Percentiles rank a stretch among this genome's conserved stretches.
These are phyloP conservation scores for Caenorhabditis wallacei DNA, from an alignment of 2,888 invertebrate genomes.

Conservation along the genomic window DNA sequence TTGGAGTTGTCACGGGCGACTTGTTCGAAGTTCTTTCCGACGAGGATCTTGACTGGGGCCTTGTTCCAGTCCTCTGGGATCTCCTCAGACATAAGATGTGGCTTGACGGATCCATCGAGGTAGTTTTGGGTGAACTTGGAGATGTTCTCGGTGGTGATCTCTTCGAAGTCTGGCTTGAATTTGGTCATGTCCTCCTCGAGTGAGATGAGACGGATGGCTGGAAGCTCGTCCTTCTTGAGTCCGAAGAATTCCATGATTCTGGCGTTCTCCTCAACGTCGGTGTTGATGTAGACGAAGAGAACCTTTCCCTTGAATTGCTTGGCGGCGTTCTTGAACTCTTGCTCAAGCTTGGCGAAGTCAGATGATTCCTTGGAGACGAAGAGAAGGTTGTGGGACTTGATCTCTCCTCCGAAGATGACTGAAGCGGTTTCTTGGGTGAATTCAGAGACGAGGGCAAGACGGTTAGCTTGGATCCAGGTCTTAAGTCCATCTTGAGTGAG, in stretches of 20 bases:
- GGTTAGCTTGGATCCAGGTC: slow-evolving; percentile 83
- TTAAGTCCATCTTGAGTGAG: slow-evolving; percentile 71
- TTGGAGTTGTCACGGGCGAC: slow-evolving; percentile 92
- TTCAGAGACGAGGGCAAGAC: slow-evolving; percentile 83
- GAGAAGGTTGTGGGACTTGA: slow-evolving; percentile 96
- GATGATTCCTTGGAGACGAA: slow-evolving; percentile 93
- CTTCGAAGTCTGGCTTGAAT: slow-evolving; percentile 91
- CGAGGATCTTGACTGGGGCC: slow-evolving; percentile 92
- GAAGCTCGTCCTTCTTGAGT: slow-evolving; percentile 91
- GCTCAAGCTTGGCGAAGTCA: slow-evolving; percentile 90
- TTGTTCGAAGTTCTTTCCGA: slow-evolving; percentile 94
- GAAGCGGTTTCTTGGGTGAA: slow-evolving; percentile 89
- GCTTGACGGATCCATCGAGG: slow-evolving; percentile 94
- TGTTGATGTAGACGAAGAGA: slow-evolving; percentile 95
- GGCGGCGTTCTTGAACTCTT: slow-evolving; percentile 90
- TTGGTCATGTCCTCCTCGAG: slow-evolving; percentile 98
- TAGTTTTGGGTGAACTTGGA: slow-evolving; percentile 92
- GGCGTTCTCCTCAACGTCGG: slow-evolving; percentile 95
- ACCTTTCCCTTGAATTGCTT: slow-evolving; percentile 93
- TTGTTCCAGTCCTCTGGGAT: slow-evolving; percentile 98
- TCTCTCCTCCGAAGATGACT: slow-evolving; percentile 98
- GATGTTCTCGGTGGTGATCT: slow-evolving; percentile 87
- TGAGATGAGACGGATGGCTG: slow-evolving; percentile 88
- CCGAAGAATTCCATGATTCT: slow-evolving; percentile 99
- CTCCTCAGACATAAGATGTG: slow-evolving; percentile 95